Evolutionary conservation across 92 coral and sea anemone genomes (phyloP).

Genomic region (Porites divaricata): DNA sequence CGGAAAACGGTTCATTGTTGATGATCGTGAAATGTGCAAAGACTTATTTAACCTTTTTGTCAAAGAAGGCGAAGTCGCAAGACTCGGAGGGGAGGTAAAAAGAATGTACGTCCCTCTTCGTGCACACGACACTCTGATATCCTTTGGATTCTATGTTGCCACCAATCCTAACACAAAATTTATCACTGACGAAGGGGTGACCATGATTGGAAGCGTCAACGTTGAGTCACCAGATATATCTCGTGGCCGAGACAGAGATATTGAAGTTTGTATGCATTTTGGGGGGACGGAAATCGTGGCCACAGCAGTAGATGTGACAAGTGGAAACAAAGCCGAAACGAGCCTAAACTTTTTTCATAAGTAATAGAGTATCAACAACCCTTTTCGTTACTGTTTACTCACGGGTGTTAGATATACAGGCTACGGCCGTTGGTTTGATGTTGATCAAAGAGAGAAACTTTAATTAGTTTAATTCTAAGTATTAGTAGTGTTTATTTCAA

Average conservation of each 20-base stretch:
- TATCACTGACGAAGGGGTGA: conserved; percentile 64
- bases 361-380: too few species aligned
- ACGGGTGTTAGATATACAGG: too few species aligned
- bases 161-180: conserved; percentile 33
- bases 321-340: background rate
- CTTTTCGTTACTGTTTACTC: too few species aligned
- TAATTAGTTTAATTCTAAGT: too few species aligned
- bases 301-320: conserved; percentile 43
- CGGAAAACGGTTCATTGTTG: conserved; percentile 40
- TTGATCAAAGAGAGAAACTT: too few species aligned
- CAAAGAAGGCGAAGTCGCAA: conserved; percentile 62
- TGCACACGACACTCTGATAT: conserved; percentile 45
- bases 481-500: too few species aligned
- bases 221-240: conserved; percentile 62
- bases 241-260: conserved; percentile 49
- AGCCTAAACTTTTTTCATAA: conserved; percentile 28
- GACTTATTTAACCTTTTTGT: conserved; percentile 60
- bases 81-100: conserved; percentile 48
- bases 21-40: conserved; percentile 58
- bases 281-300: conserved; percentile 75
- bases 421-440: too few species aligned
- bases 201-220: conserved; percentile 45
- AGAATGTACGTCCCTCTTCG: conserved; percentile 52
- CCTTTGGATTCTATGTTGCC: conserved; percentile 64
- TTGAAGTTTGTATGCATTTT: conserved; percentile 57